Evolutionary conservation across 2,888 invertebrate species (phyloP).

Genomic region (Noctua comes): DNA sequence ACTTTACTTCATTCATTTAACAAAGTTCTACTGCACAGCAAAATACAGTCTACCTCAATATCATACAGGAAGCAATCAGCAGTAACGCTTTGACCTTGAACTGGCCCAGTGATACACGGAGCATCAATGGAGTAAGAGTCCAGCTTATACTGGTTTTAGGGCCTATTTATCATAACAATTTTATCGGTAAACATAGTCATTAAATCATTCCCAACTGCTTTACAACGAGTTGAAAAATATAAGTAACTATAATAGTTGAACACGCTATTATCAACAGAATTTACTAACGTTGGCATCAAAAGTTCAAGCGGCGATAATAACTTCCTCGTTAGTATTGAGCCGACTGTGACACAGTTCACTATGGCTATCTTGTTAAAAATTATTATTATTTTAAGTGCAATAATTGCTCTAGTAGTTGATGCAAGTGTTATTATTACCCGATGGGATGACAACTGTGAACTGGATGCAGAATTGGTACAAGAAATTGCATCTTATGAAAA

Average conservation of each 20-base stretch:
- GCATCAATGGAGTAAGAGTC: not conserved
- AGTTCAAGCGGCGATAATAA: slow-evolving; percentile 53
- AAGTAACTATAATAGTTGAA: slow-evolving; percentile 18
- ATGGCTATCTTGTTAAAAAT: slow-evolving; percentile 56
- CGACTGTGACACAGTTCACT: slow-evolving; percentile 26
- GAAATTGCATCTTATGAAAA: slow-evolving; percentile 91
- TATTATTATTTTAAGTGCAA: slow-evolving; percentile 52
- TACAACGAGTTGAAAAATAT: not conserved
- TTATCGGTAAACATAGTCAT: not conserved
- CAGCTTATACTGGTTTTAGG: not conserved
- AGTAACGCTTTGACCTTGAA: not conserved
- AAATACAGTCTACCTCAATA: not conserved
- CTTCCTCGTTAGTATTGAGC: slow-evolving; percentile 47
- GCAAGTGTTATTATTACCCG: slow-evolving; percentile 69
- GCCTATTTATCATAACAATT: too few relatives aligned
- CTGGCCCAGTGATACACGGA: not conserved
- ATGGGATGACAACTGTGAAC: slow-evolving; percentile 67
- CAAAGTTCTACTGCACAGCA: too few relatives aligned
- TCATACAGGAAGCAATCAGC: not conserved
- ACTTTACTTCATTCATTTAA: not conserved
- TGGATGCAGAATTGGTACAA: slow-evolving; percentile 68
- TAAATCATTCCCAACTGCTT: not conserved
- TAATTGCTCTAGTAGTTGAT: slow-evolving; percentile 47
- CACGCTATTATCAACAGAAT: slow-evolving; percentile 19
- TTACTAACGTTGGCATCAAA: slow-evolving; percentile 38